A percentile compares a stretch with the other conserved stretches of the same genome.
These are phyloP conservation scores for Spicauda simplicius DNA, from an alignment of 2,888 invertebrate genomes.

Conservation along the genomic window DNA sequence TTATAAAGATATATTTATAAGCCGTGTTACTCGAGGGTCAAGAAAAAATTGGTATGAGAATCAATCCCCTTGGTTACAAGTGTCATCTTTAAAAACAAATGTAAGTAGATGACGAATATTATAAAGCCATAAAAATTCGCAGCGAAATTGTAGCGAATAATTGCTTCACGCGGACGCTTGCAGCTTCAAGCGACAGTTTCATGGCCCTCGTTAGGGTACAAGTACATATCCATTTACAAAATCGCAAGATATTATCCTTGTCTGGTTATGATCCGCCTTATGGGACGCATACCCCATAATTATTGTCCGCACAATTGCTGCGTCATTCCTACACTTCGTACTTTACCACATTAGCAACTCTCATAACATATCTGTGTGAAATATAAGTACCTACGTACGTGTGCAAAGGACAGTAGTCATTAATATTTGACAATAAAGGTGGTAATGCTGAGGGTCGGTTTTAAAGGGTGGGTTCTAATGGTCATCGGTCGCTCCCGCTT, in stretches of 20 bases:
- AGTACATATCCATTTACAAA: conserved; percentile 57
- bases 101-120: too few relatives aligned
- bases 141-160: too few relatives aligned
- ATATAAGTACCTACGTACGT: conserved; percentile 55
- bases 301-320: conserved; percentile 77
- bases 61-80: too few relatives aligned
- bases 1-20: conserved; percentile 1
- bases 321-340: conserved; percentile 66
- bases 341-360: conserved; percentile 75
- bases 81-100: too few relatives aligned
- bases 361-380: conserved; percentile 79
- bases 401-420: conserved; percentile 53
- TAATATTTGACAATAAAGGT: conserved; percentile 52
- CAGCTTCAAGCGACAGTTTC: too few relatives aligned
- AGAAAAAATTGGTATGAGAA: too few relatives aligned
- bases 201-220: conserved; percentile 40
- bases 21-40: too few relatives aligned
- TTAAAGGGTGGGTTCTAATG: conserved; percentile 80
- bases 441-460: conserved; percentile 61
- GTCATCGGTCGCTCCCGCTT: conserved; percentile 75
- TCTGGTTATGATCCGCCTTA: conserved; percentile 62
- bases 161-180: too few relatives aligned
- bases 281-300: conserved; percentile 66
- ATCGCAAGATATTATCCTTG: conserved; percentile 71
- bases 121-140: too few relatives aligned